Evolutionary conservation across 2,797 vertebrate genomes (phyloP), one percentile per base, ranked within the genome.

Genomic region (Pangasius larnaudii): DNA sequence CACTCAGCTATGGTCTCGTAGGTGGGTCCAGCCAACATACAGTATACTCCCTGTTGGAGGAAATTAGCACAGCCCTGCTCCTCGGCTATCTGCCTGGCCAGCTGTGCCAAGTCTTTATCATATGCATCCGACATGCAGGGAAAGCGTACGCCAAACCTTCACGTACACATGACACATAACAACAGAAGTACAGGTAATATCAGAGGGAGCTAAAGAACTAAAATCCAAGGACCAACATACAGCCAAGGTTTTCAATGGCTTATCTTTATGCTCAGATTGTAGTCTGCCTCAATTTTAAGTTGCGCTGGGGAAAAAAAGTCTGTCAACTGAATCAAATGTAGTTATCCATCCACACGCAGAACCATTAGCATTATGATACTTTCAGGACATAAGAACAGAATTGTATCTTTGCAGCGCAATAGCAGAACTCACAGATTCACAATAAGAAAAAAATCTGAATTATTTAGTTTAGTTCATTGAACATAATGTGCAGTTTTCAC

Each of bases 101-200:
- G 87, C 67, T 58, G 0, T 0, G 90, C 91, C 90, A 97, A 90
- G 0, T 95, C 92, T 80, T 88, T 89, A 75, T 97, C 96, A 6
- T 97, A 98, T 0, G 96, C 96, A 4, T 97, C 96, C 0, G 97
- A 97, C 96, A 97, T 97, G 93, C 96, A 96, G 2, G 94, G 96
- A 92, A 98, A 98, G 59, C 97, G 96, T 30, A 91, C 91, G 1
- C 97, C 97, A 81, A 97, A 97, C 93, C 97, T 98, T 93, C 58
- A 87, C n/a, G 78, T 19, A 85, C 36, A 83, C 18, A 71, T 69
- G 77, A 87, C 33, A 72, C 53, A 90, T 61, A 42, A 53, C 36
- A 59, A 72, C 18, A 63, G 61, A 24, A 49, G 39, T 71, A 79
- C n/a, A 79, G n/a, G 49, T 5, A 83, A 51, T 30, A n/a, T 6